Evolutionary conservation across 2,113 vertebrate genomes (phyloP), one percentile per base, ranked within the genome.

Genomic region (Bombycilla garrulus): DNA sequence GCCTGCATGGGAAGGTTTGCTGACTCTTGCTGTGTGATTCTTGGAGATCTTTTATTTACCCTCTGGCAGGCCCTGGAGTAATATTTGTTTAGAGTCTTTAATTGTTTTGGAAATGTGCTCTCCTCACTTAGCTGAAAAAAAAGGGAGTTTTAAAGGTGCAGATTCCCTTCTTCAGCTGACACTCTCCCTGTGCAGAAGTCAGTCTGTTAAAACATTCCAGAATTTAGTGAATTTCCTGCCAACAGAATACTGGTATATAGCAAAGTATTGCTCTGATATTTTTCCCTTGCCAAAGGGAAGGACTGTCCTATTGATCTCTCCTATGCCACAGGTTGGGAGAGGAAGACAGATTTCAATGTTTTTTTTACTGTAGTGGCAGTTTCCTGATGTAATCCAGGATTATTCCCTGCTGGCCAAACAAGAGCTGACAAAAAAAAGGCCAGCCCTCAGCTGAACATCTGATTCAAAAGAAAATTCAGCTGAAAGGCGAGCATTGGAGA

Each of bases 361-460:
- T 79, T 79, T 96, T 85, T 79, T 82, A 79, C 23, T 15, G 29
- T 57, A 76, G 54, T 42, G 58, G 54, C 76, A 86, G 56, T 83
- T 90, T 92, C 67, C 62, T 79, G 36, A 83, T 92, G 86, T 93
- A 95, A 96, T 90, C 85, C 92, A 80, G 87, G 79, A 93, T 91
- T 93, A 89, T 53, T 94, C 66, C 82, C 90, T 74, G 69, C 79
- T 93, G 81, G 47, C 66, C 81, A 88, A 90, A 90, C 58, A 90
- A 73, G 33, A 82, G 42, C 58, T 82, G 70, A 72, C 66, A 74
- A 88, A 82, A 88, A 88, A 91, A 91, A 81, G 54, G 81, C 89
- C 91, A 91, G 60, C 28, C 57, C 73, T 89, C 69, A 84, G 51
- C 53, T 81, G 54, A 86, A 24, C 54, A 92, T 88, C 94, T 80